phyloP scores from a whole-genome alignment of 37 sponge, comb jelly and placozoan genomes.

The Diacarnus erythraeanus region DNA sequence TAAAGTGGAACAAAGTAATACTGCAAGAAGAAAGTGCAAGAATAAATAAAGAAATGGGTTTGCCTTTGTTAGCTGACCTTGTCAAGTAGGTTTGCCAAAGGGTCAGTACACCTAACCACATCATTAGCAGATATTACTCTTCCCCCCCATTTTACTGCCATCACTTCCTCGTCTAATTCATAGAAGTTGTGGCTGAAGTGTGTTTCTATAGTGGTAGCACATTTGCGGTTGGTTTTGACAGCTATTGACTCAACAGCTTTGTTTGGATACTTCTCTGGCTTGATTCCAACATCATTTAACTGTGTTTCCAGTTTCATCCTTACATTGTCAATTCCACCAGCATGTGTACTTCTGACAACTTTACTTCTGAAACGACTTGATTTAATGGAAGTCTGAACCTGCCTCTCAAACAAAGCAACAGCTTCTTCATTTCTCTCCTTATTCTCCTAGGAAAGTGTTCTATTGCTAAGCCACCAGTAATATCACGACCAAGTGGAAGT shows the following conservation, averaged over 20 bases:
- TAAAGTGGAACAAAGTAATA: slow-evolving; percentile 2
- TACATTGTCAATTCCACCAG: not conserved
- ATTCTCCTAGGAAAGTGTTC: no score
- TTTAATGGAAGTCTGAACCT: slow-evolving; percentile 5
- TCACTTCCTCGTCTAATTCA: slow-evolving; percentile 10
- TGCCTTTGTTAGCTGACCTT: no score
- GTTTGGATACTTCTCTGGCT: no score
- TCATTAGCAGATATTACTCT: not conserved
- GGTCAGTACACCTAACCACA: not conserved
- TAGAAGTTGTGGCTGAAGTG: not conserved
- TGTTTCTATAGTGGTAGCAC: not conserved
- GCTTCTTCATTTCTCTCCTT: not conserved
- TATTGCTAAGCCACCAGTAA: no score
- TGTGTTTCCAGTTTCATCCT: not conserved
- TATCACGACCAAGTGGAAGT: no score
- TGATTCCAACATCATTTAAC: not conserved
- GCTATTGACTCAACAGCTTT: not conserved
- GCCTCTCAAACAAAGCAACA: not conserved
- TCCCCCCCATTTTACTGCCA: not conserved
- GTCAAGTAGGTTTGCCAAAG: not conserved
- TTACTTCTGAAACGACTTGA: not conserved
- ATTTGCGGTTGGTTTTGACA: not conserved
- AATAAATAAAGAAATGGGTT: no score
- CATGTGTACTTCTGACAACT: not conserved
- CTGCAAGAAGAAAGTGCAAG: not conserved